A percentile compares a stretch with the other conserved stretches of the same genome.
phyloP scores from a whole-genome alignment of 1,140 invertebrate genomes.

The Solen grandis region DNA sequence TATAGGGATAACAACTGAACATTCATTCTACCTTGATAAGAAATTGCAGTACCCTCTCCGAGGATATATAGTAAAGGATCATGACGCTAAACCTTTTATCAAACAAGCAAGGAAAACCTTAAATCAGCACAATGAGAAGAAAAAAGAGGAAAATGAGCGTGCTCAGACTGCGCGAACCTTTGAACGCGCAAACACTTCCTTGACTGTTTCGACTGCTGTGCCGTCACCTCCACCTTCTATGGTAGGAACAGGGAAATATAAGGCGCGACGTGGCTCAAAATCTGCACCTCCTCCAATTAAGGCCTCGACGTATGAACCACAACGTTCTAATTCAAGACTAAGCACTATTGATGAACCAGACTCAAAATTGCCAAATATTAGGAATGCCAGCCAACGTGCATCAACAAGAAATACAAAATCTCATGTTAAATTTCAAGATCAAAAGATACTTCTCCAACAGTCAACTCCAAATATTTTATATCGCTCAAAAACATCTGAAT shows the following conservation, averaged over 20 bases:
- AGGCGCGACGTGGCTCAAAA: conserved; percentile 56
- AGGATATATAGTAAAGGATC: conserved; percentile 62
- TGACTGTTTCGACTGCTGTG: conserved; percentile 41
- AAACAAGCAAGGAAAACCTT: conserved; percentile 67
- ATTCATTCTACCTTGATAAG: conserved; percentile 72
- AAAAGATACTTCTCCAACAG: not conserved
- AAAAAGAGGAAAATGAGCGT: conserved; percentile 57
- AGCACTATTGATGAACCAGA: conserved; percentile 45
- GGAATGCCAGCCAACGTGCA: not conserved
- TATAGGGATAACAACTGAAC: conserved; percentile 64
- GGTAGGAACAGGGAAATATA: conserved; percentile 1
- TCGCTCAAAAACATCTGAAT: conserved; percentile 58
- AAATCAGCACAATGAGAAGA: conserved; percentile 52
- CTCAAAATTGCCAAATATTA: conserved; percentile 17
- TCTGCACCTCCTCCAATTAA: conserved; percentile 61
- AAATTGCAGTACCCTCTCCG: conserved; percentile 68
- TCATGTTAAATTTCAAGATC: conserved; percentile 62
- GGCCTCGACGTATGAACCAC: conserved; percentile 37
- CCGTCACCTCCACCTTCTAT: conserved; percentile 38
- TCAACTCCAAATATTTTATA: conserved; percentile 19
- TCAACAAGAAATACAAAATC: conserved; percentile 49
- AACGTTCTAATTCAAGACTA: conserved; percentile 13
- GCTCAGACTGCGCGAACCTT: conserved; percentile 31
- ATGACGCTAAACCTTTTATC: conserved; percentile 68
- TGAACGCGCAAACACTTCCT: conserved; percentile 34